Conservation (phyloP, 2,797 vertebrate species). For the Poecilia wingei region DNA sequence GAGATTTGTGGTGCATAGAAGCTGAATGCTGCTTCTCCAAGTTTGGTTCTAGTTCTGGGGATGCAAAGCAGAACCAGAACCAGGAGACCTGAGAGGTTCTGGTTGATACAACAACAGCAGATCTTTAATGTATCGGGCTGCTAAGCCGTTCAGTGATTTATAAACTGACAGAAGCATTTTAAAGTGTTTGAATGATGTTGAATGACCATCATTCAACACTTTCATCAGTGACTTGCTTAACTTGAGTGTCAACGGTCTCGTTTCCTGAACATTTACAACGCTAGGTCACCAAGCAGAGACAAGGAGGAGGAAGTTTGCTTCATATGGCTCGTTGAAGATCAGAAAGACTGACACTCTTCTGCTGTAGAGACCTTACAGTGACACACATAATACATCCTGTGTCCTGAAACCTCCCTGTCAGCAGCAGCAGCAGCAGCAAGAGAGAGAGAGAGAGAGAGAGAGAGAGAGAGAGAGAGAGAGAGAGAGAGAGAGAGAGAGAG, state of each 20-base stretch:
- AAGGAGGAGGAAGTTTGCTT: background rate
- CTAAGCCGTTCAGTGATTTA: too few relatives aligned
- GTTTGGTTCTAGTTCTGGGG: too few relatives aligned
- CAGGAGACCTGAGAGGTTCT: too few relatives aligned
- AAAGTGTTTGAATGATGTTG: too few relatives aligned
- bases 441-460: background rate
- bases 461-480: too few relatives aligned
- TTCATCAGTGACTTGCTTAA: background rate
- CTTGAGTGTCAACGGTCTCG: background rate
- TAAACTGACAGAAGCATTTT: too few relatives aligned
- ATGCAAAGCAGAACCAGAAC: too few relatives aligned
- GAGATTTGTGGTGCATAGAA: too few relatives aligned
- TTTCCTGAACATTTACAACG: background rate
- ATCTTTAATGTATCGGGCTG: too few relatives aligned
- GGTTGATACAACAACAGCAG: too few relatives aligned
- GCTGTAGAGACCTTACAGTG: background rate
- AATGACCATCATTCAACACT: too few relatives aligned
- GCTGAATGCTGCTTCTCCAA: too few relatives aligned
- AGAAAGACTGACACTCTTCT: background rate
- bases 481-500: conserved; percentile 2
- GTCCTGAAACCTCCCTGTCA: conserved; percentile 46
- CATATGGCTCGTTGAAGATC: background rate
- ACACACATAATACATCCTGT: conserved; percentile 18
- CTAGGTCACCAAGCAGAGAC: background rate
- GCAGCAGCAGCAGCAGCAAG: background rate